These are phyloP conservation scores for Cecropterus lyciades DNA, from an alignment of 1,140 invertebrate genomes.

Conservation along the genomic window DNA sequence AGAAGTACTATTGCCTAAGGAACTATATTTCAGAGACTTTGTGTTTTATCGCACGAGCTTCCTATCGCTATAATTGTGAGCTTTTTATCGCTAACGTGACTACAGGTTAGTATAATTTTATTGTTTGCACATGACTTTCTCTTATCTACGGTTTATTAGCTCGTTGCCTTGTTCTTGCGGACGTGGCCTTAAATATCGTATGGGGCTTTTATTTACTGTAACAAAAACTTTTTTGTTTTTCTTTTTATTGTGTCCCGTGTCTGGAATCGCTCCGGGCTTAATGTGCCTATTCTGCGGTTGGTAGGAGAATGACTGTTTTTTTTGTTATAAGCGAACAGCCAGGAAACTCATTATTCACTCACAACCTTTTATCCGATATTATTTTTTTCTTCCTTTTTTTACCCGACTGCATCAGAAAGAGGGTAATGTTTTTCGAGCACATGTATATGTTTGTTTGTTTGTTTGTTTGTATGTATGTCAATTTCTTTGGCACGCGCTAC, in stretches of 20 bases:
- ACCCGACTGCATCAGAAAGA: no score
- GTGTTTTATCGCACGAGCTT: not conserved
- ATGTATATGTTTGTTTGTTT: no score
- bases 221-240: not conserved
- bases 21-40: no score
- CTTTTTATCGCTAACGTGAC: slow-evolving; percentile 9
- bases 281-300: not conserved
- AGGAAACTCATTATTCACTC: no score
- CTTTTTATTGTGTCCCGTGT: not conserved
- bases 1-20: no score
- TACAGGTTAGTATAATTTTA: slow-evolving; percentile 10
- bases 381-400: no score
- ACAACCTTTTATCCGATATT: no score
- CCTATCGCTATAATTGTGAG: slow-evolving; percentile 6
- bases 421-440: no score
- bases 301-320: not conserved
- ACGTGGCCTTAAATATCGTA: slow-evolving; percentile 14
- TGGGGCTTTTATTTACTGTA: slow-evolving; percentile 18
- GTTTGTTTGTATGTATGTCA: no score
- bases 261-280: not conserved
- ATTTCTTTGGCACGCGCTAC: no score
- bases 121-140: slow-evolving; percentile 11
- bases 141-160: slow-evolving; percentile 18
- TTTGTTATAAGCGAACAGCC: not conserved
- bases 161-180: slow-evolving; percentile 6